phyloP scores from a whole-genome alignment of 2,888 invertebrate genomes.

The Ischnus inquisitorius region DNA sequence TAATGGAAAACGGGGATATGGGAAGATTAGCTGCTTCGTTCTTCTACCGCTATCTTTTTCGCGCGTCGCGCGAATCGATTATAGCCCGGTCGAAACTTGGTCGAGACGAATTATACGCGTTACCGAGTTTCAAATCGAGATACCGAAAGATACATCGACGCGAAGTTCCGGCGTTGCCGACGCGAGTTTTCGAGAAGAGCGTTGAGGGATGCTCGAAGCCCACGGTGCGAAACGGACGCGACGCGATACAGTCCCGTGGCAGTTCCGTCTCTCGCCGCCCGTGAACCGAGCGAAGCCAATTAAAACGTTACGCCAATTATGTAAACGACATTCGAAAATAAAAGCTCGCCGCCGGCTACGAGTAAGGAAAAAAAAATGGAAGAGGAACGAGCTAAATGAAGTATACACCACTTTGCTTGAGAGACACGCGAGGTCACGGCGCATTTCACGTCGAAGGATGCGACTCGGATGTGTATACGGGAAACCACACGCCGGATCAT shows the following conservation, averaged over 20 bases:
- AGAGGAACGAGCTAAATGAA: constrained; percentile 43
- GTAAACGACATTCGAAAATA: constrained; percentile 64
- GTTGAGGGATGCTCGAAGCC: not conserved
- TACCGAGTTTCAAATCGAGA: not conserved
- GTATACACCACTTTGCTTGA: constrained; percentile 46
- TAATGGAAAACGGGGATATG: constrained; percentile 6
- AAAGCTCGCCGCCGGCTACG: constrained; percentile 13
- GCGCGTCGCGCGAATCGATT: not conserved
- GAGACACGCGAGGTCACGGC: constrained; percentile 48
- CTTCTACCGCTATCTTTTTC: not conserved
- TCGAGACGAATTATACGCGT: not conserved
- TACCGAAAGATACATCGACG: not conserved
- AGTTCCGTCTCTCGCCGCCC: constrained; percentile 23
- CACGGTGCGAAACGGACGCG: not conserved
- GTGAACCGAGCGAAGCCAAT: constrained; percentile 58
- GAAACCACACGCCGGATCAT: no score
- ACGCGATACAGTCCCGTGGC: not conserved
- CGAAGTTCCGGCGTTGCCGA: not conserved
- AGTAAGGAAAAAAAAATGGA: constrained; percentile 38
- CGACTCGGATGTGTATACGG: no score
- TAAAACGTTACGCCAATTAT: constrained; percentile 72
- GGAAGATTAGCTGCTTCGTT: constrained; percentile 23
- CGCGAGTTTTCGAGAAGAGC: no score
- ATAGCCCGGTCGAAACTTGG: not conserved
- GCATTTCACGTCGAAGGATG: no score